These are phyloP conservation scores for Balaenoptera acutorostrata DNA, from an alignment of 2,113 vertebrate genomes.

Conservation along the genomic window DNA sequence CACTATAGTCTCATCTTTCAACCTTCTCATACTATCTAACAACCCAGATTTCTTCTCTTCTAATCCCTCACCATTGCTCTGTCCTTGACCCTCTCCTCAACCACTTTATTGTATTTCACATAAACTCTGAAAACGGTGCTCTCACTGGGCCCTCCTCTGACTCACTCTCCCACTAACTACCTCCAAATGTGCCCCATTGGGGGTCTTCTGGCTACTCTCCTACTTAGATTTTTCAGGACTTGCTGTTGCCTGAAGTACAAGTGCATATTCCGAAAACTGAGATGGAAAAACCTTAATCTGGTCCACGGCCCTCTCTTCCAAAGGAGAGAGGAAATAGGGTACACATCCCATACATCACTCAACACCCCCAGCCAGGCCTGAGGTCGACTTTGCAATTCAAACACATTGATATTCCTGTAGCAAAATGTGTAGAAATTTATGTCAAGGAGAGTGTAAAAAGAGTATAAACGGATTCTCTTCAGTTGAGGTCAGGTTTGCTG, in stretches of 20 bases:
- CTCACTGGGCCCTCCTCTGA: fast-evolving
- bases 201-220: background rate
- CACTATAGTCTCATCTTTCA: background rate
- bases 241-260: background rate
- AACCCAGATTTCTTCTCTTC: background rate
- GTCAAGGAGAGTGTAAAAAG: background rate
- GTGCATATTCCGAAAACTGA: background rate
- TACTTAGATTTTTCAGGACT: background rate
- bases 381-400: background rate
- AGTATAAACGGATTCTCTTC: background rate
- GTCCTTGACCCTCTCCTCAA: background rate
- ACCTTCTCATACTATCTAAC: background rate
- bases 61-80: background rate
- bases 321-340: background rate
- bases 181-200: background rate
- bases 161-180: background rate
- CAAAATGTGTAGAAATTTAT: background rate
- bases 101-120: background rate
- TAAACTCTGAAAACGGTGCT: background rate
- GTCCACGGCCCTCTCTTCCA: background rate
- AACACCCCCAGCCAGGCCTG: background rate
- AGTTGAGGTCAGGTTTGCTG: background rate
- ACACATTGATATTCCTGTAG: background rate
- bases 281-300: fast-evolving
- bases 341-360: background rate